These are phyloP conservation scores for Elegia similella DNA, from an alignment of 2,888 invertebrate species.

Conservation along the genomic window DNA sequence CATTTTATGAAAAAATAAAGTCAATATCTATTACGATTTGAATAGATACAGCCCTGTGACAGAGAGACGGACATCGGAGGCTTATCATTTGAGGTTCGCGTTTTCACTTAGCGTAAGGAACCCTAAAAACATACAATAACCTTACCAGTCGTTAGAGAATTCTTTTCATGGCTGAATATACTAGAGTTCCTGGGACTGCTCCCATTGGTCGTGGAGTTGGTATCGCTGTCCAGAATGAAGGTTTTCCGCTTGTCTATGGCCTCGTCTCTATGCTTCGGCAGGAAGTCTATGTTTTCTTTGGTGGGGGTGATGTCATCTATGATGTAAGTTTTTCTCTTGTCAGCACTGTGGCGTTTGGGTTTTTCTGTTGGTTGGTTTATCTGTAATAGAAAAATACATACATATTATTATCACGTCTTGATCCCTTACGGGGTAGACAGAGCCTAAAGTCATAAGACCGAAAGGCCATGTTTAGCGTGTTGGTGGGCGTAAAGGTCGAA, in stretches of 20 bases:
- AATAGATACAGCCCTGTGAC: no score
- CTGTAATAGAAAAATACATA: constrained; percentile 35
- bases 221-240: constrained; percentile 73
- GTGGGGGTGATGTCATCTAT: constrained; percentile 66
- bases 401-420: no score
- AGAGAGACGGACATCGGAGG: no score
- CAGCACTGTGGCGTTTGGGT: constrained; percentile 49
- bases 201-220: constrained; percentile 73
- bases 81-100: no score
- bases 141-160: constrained; percentile 25
- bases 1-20: no score
- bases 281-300: constrained; percentile 65
- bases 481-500: no score
- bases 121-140: not conserved
- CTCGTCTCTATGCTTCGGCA: constrained; percentile 42
- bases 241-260: constrained; percentile 67
- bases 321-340: constrained; percentile 67
- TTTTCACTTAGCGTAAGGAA: no score
- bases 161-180: constrained; percentile 68
- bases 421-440: no score
- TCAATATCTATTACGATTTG: no score
- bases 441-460: no score
- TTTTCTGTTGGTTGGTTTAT: constrained; percentile 59
- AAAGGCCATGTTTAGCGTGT: no score
- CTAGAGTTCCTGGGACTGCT: constrained; percentile 74